Percentiles rank a stretch among this genome's conserved stretches.
These are phyloP conservation scores for Acanthaster planci DNA, from an alignment of 35 echinoderm and acorn worm species.

Conservation along the genomic window DNA sequence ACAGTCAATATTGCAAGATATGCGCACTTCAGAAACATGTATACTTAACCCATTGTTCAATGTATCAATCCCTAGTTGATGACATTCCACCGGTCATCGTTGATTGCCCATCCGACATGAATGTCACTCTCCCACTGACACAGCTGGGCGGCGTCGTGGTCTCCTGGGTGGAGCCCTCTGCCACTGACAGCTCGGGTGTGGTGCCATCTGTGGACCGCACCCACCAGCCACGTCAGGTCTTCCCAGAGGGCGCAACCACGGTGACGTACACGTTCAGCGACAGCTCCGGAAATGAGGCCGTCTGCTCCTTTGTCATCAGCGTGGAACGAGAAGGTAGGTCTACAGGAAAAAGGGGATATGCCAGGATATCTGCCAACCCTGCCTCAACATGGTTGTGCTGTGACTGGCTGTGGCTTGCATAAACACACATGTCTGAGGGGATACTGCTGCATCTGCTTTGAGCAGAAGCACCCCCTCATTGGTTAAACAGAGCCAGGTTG, in stretches of 20 bases:
- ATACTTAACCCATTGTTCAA: too few species aligned
- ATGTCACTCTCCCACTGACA: constrained; percentile 11
- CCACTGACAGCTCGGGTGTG: constrained; percentile 64
- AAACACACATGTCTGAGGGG: too few species aligned
- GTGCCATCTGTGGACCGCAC: neutral
- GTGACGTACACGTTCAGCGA: constrained; percentile 77
- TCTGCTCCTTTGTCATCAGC: constrained; percentile 35
- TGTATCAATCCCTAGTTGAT: neutral
- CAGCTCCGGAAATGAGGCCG: constrained; percentile 18
- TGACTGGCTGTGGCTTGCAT: too few species aligned
- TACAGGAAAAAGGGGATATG: too few species aligned
- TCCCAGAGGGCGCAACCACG: constrained; percentile 45
- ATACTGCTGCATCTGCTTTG: too few species aligned
- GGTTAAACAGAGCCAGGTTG: too few species aligned
- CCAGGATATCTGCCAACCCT: too few species aligned
- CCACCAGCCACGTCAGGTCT: constrained; percentile 49
- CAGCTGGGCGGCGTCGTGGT: neutral
- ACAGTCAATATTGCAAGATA: too few species aligned
- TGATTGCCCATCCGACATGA: constrained; percentile 28
- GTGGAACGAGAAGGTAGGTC: constrained; percentile 36
- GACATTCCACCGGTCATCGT: constrained; percentile 19
- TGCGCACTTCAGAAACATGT: too few species aligned
- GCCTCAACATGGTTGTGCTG: too few species aligned
- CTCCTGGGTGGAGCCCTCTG: constrained; percentile 54
- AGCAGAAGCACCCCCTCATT: too few species aligned